Evolutionary conservation across 92 coral and sea anemone genomes (phyloP), one percentile per base, ranked within the genome.

Genomic region (Palythoa grandiflora): DNA sequence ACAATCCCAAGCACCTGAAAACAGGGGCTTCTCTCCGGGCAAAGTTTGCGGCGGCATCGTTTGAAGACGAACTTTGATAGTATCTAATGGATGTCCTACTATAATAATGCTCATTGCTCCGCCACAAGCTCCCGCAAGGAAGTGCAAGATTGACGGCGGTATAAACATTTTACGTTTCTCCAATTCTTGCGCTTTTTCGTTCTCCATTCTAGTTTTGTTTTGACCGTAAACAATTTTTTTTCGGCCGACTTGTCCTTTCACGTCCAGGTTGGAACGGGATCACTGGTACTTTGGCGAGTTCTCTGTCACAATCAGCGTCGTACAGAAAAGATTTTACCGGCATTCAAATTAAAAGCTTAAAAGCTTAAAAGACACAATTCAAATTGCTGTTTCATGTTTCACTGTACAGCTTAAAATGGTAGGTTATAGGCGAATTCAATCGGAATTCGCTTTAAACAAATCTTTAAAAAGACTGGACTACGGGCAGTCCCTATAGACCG

Each of bases 21-120:
- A 96, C 57, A 78, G 79, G 2, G 94, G 87, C 40, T 75, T 80
- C 19, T 78, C 89, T n/a, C 87, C 83, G 6, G 93, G 96, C 50
- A 85, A 79, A 38, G 89, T 90, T 65, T 77, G 68, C 15, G 94
- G 89, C 15, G 94, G 89, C 48, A 89, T 91, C 48, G 98, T 88
- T 87, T 96, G 98, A 1, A 96, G 94, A 36, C 98, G 98, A 66
- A 96, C 98, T 77, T 96, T 96, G 87, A 96, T 87, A 53, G 98
- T 96, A 85, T 96, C 98, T 6, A 96, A 89, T 12, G 98, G 98
- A 78, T 94, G 98, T 10, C 98, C 98, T 6, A 93, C 98, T 9
- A 88, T 80, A 80, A 94, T 92, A 2, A 92, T 71, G 10, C 91
- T 76, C 66, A 59, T 59, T 87, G 94, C 88, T 37, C 98, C 98